Evolutionary conservation across 30 jellyfish, hydroid and myxozoan species (phyloP), one percentile per base, ranked within the genome.

Genomic region (Aurelia aurita complex sp. Pacific): DNA sequence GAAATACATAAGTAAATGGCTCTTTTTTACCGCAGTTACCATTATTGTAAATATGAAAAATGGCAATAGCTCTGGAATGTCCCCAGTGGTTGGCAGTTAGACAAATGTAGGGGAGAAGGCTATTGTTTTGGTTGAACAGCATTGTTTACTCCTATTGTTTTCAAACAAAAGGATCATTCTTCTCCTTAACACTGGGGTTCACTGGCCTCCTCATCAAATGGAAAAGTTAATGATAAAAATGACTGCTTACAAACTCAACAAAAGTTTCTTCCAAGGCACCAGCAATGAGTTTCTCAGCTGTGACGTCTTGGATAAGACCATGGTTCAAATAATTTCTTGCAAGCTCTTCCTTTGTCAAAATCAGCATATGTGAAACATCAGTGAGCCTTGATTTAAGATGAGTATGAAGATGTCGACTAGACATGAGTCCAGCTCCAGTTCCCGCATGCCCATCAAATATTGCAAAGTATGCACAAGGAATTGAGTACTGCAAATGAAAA

Each of bases 371-470:
- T 61, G 97, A 76, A 5, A 94, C 69, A 2, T 90, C 94, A 8
- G 92, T 80, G 64, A 94, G 67, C 63, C 81, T 89, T 38, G 64
- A 91, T 67, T 88, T 80, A 17, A 94, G 52, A 54, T 65, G 92
- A 16, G 69, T 29, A 13, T 89, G 97, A 8, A 89, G 82, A 16
- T 67, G 86, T n/a, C 82, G 69, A 32, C 91, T 73, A 0, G 99
- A 97, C 90, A 77, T 77, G 13, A 94, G 71, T 2, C 96, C 97
- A 33, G 97, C 95, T 17, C 96, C 99, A 3, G 86, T 82, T 5
- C 98, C 98, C 53, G 99, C 99, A 89, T 94, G 99, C 2, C 99
- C 99, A 81, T 94, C 99, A 81, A 94, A 94, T 18, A 94, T 74
- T 11, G 92, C 99, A 94, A 88, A 94, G 74, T 88, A 94, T 54